Evolutionary conservation across 2,113 vertebrate genomes (phyloP).

Genomic region (Proterorhinus semilunaris): DNA sequence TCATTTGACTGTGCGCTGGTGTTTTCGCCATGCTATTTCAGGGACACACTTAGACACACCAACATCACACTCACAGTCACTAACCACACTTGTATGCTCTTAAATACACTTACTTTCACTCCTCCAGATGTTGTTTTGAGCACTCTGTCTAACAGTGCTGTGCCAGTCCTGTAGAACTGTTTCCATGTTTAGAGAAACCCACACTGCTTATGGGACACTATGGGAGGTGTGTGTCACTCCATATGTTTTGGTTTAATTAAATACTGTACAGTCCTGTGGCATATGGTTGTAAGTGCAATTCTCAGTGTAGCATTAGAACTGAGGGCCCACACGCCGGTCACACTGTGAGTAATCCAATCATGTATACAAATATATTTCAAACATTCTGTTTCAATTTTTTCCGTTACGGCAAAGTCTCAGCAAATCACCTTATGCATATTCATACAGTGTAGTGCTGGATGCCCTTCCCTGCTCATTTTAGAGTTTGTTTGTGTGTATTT

Average conservation of each 20-base stretch:
- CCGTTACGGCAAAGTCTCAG: no score
- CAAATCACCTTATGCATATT: no score
- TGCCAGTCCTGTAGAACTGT: slow-evolving; percentile 41
- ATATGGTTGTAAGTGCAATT: slow-evolving; percentile 41
- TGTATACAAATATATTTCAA: not conserved
- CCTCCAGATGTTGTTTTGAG: slow-evolving; percentile 60
- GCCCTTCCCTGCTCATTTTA: no score
- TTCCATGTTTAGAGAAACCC: slow-evolving; percentile 59
- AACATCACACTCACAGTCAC: slow-evolving; percentile 19
- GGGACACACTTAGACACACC: slow-evolving; percentile 13
- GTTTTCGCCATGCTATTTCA: slow-evolving; percentile 45
- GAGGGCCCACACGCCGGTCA: slow-evolving; percentile 31
- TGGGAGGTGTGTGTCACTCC: slow-evolving; percentile 37
- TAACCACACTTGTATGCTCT: slow-evolving; percentile 28
- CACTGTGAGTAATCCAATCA: not conserved
- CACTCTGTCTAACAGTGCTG: slow-evolving; percentile 24
- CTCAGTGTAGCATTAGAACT: slow-evolving; percentile 5
- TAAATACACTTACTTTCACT: not conserved
- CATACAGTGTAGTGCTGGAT: no score
- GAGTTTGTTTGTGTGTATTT: no score
- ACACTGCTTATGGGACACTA: slow-evolving; percentile 24
- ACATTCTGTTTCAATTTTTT: no score
- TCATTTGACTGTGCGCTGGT: slow-evolving; percentile 16
- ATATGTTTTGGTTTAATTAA: slow-evolving; percentile 51
- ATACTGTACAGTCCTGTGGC: slow-evolving; percentile 40